Evolutionary conservation across 2,888 invertebrate species (phyloP), one percentile per base, ranked within the genome.

Genomic region (Chaitophorus viminalis): DNA sequence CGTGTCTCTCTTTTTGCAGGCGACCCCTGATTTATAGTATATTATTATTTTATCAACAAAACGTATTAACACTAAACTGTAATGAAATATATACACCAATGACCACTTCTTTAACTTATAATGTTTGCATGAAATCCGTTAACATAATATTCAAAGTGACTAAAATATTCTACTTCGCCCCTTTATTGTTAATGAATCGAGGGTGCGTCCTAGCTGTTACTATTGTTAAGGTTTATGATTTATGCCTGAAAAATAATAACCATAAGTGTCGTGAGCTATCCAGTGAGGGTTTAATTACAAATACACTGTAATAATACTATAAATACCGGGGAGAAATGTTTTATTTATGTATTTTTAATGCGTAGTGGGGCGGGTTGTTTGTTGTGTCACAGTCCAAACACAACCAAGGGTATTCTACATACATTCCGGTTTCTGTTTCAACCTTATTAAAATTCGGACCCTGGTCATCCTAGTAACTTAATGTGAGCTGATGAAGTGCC

Each of bases 341-440:
- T 87, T 87, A 87, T 87, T 87, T 87, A 87, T 87, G 87, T 65
- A 31, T 81, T 87, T 87, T 87, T 87, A 87, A 87, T 87, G 87
- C 87, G 14, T n/a, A 46, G 29, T 52, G 31, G 74, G 79, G 79
- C 79, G 72, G 74, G 79, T 65, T 87, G 87, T 87, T 87, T 87
- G 65, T 87, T 81, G 81, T 87, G 87, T 87, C 74, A 31, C 54
- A 74, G 79, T 87, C 79, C 46, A 79, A 79, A 87, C 86, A 79
- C 33, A 36, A 60, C 79, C 78, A 60, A 79, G 54, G 39, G 86
- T 36, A 46, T 79, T 36, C 74, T 65, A 33, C 14, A 33, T 29
- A 29, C 39, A 60, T 81, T 87, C 74, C 81, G 87, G 65, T 81
- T 87, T 46, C 31, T 39, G 46, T 75, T 84, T 68, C 31, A n/a